Evolutionary conservation across 2,113 vertebrate species (phyloP).

Genomic region (Collichthys lucidus): DNA sequence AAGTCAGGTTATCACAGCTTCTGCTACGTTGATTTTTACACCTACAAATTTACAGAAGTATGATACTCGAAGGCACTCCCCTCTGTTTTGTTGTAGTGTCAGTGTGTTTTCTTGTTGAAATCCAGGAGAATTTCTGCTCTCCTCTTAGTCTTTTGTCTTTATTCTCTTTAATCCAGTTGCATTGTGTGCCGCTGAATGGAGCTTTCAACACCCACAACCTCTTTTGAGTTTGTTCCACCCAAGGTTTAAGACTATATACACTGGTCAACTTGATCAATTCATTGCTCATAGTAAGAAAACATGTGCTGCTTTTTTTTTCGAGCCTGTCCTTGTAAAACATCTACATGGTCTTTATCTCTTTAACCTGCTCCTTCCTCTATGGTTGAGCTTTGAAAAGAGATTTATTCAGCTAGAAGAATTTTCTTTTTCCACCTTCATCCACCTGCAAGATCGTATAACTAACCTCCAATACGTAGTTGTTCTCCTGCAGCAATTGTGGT

Average conservation of each 20-base stretch:
- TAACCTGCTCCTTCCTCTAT: conserved; percentile 20
- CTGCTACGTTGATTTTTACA: neutral
- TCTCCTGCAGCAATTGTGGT: conserved; percentile 47
- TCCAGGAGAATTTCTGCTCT: conserved; percentile 23
- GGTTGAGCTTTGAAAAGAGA: conserved; percentile 34
- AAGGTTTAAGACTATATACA: neutral
- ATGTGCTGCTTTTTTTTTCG: conserved; percentile 7
- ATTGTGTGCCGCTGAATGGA: conserved; percentile 20
- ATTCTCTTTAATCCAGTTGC: conserved; percentile 41
- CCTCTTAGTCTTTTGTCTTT: conserved; percentile 20
- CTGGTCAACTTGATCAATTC: neutral
- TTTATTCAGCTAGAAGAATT: conserved; percentile 29
- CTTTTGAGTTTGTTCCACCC: conserved; percentile 23
- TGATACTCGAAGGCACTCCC: neutral
- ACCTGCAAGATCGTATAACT: conserved; percentile 36
- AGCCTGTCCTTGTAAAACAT: neutral
- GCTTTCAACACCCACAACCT: conserved; percentile 20
- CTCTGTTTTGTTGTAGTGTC: neutral
- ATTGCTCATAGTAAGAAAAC: neutral
- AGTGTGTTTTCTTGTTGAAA: conserved; percentile 46
- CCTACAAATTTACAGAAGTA: neutral
- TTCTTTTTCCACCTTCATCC: conserved; percentile 34
- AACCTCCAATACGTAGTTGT: conserved; percentile 56
- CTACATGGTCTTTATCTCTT: neutral
- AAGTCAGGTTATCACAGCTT: neutral